A percentile compares a stretch with the other conserved stretches of the same genome.
These are phyloP conservation scores for Agrilus biguttatus DNA, from an alignment of 2,888 invertebrate species.

Conservation along the genomic window DNA sequence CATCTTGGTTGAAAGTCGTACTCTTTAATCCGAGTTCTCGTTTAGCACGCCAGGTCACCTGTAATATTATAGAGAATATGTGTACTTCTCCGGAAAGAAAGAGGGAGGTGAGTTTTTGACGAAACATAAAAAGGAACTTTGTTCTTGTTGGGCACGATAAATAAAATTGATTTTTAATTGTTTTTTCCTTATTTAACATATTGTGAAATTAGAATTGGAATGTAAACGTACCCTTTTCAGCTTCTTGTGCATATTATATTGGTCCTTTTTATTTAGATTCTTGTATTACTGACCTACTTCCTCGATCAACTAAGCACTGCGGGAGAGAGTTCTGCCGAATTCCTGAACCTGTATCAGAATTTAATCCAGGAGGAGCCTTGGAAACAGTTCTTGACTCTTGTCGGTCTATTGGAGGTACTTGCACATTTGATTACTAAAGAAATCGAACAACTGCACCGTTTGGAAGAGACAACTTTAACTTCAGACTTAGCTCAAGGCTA, in stretches of 20 bases:
- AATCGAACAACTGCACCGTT: slow-evolving; percentile 72
- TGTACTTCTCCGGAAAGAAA: slow-evolving; percentile 55
- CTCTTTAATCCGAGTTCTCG: slow-evolving; percentile 85
- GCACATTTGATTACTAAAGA: slow-evolving; percentile 78
- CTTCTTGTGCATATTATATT: neutral
- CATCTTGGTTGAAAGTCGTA: slow-evolving; percentile 81
- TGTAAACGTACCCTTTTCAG: too few relatives aligned
- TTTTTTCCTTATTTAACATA: too few relatives aligned
- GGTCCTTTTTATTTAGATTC: slow-evolving; percentile 35
- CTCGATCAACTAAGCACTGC: slow-evolving; percentile 72
- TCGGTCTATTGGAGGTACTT: slow-evolving; percentile 70
- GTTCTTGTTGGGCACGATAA: too few relatives aligned
- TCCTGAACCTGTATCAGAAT: slow-evolving; percentile 71
- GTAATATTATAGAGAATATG: slow-evolving; percentile 74
- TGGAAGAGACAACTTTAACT: slow-evolving; percentile 85
- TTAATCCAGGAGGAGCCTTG: slow-evolving; percentile 77
- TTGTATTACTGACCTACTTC: slow-evolving; percentile 78
- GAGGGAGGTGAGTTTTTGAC: slow-evolving; percentile 35
- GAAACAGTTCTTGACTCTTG: slow-evolving; percentile 84
- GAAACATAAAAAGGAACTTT: neutral
- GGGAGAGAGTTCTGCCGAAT: slow-evolving; percentile 88
- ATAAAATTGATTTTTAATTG: too few relatives aligned
- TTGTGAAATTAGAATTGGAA: too few relatives aligned
- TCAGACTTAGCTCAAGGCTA: slow-evolving; percentile 90
- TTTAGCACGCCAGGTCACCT: slow-evolving; percentile 76